Base-by-base conservation (phyloP, 2,888 invertebrate genomes). In the Syritta pipiens region DNA sequence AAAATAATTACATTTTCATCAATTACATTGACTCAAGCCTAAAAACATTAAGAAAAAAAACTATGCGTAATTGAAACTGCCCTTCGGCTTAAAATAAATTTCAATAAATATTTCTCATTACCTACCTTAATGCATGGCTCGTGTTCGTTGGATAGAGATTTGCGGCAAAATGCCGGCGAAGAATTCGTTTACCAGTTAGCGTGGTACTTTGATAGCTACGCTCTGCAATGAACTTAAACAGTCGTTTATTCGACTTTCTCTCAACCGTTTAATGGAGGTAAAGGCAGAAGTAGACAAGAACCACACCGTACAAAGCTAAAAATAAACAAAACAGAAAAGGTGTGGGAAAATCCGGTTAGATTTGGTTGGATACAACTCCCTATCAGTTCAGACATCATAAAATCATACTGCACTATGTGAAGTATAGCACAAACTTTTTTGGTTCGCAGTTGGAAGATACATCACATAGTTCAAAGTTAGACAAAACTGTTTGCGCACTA, bases 341-440 rank as follows among this genome's bases (percentile, higher is more conserved):
- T 62, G 69, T 76, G 76, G 76, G 76, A 76, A 62, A 63, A 76
- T 76, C 69, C 57, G 76, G 69, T 69, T 59, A 22, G 22, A 44
- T 30, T 62, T 28, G 53, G 53, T 10, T 42, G 14, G 32, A 22
- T 48, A 40, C 60, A 62, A 46, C 48, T 55, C 59, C 48, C 53
- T 32, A 49, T 37, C 49, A 24, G 26, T 49, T 53, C 17, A 55
- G 62, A 49, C 42, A 57, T 63, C 72, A 65, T 65, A 57, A 57
- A 51, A 69, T 49, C 46, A 51, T 49, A n/a, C n/a, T n/a, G 63
- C 76, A 76, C 69, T 69, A 76, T 69, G 76, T 69, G 51, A 76
- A 57, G 49, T 63, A 40, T 63, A 63, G 40, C 68, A 44, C 42
- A 57, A 59, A 12, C 14, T 48, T 59, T 68, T 42, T 51, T 17